A percentile compares a stretch with the other conserved stretches of the same genome.
Conservation (phyloP, 1,140 invertebrate species). For the Linepithema humile region DNA sequence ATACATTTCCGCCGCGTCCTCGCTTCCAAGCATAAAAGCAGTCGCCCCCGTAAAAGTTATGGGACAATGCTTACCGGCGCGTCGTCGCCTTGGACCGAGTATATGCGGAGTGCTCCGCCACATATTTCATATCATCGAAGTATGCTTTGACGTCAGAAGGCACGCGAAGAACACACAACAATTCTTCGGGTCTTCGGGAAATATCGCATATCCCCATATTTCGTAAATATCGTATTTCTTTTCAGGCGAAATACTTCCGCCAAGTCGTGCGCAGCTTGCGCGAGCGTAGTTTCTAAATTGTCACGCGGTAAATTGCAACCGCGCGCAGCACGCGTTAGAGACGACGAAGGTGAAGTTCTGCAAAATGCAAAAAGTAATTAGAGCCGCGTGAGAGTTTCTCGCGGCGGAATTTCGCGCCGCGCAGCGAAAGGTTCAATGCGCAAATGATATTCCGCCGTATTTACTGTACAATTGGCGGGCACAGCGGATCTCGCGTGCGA, state of each 20-base stretch:
- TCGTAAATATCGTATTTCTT: too few species aligned
- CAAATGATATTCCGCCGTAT: conserved; percentile 20
- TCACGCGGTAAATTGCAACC: too few species aligned
- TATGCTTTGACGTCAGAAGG: neutral
- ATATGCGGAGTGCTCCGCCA: conserved; percentile 14
- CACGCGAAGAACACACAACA: neutral
- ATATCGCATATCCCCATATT: neutral
- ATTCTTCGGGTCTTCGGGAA: neutral
- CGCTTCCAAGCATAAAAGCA: conserved; percentile 61
- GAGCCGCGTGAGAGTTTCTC: conserved; percentile 6
- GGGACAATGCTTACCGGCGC: conserved; percentile 48
- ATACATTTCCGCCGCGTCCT: conserved; percentile 65
- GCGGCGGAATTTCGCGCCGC: neutral
- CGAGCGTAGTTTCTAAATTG: neutral
- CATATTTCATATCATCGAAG: conserved; percentile 12
- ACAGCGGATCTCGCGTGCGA: conserved; percentile 33
- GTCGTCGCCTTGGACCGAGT: neutral
- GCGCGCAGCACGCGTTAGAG: neutral
- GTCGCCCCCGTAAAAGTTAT: conserved; percentile 64
- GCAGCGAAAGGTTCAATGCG: conserved; percentile 12
- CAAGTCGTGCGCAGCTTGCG: too few species aligned
- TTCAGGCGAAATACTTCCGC: neutral
- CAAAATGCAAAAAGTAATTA: neutral
- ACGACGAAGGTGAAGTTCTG: neutral
- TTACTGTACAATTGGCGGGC: neutral